A percentile compares a stretch with the other conserved stretches of the same genome.
Conservation (phyloP, 2,797 vertebrate species). For the Pristis pectinata region DNA sequence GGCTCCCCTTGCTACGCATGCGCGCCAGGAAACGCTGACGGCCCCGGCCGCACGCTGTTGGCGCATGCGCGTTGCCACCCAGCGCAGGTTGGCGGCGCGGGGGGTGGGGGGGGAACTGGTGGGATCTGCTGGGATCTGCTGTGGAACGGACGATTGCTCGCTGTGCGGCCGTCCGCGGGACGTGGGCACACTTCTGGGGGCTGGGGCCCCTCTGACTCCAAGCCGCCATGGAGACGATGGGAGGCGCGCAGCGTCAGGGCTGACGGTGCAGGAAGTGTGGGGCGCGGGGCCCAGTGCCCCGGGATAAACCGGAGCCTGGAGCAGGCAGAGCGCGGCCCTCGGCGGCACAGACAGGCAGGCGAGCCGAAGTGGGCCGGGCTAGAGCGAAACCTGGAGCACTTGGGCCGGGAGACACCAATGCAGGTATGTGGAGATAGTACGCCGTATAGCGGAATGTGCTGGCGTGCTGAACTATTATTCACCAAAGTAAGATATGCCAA, state of each 20-base stretch:
- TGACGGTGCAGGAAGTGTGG: background rate
- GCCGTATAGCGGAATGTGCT: background rate
- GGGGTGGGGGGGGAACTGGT: background rate
- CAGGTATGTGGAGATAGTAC: background rate
- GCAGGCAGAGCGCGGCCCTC: background rate
- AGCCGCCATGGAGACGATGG: constrained; percentile 4
- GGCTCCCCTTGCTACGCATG: background rate
- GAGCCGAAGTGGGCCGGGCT: background rate
- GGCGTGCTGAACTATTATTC: background rate
- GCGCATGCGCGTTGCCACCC: background rate
- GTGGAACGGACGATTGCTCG: background rate
- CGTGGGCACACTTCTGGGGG: background rate
- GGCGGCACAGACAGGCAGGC: background rate
- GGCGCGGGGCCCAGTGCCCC: constrained; percentile 30
- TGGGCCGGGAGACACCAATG: background rate
- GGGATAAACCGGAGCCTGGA: background rate
- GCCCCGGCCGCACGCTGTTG: background rate
- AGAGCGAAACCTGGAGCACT: background rate
- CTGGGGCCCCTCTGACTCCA: background rate
- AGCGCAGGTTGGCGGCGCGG: background rate
- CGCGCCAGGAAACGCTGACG: background rate
- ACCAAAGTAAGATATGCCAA: too few relatives aligned
- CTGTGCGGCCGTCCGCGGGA: background rate
- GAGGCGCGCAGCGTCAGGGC: background rate
- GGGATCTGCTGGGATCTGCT: background rate